Evolutionary conservation across 2,113 vertebrate species (phyloP).

Genomic region (Dryoscopus gambensis): DNA sequence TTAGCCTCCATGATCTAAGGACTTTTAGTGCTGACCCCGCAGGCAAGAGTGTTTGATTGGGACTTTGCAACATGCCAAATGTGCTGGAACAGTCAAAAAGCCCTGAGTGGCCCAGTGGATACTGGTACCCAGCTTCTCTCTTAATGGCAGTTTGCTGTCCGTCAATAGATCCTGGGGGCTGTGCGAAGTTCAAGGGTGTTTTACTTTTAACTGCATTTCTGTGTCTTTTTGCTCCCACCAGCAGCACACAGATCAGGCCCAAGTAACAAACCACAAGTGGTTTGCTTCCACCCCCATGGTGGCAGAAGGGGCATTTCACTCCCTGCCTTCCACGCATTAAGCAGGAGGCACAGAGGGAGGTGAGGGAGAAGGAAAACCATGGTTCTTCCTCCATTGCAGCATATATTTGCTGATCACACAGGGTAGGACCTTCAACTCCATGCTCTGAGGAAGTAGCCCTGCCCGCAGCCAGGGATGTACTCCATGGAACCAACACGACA

Average conservation of each 20-base stretch:
- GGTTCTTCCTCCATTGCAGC: not conserved
- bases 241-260: not conserved
- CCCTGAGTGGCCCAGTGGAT: not conserved
- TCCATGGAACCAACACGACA: not conserved
- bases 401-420: not conserved
- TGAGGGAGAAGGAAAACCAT: not conserved
- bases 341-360: not conserved
- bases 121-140: not conserved
- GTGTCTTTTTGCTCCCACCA: not conserved
- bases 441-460: not conserved
- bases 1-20: not conserved
- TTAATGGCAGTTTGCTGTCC: conserved; percentile 7
- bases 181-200: not conserved
- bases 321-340: not conserved
- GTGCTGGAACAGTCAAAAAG: not conserved
- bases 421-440: not conserved
- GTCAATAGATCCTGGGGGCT: conserved; percentile 1
- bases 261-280: not conserved
- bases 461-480: not conserved
- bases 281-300: not conserved
- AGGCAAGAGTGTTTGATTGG: conserved; percentile 12
- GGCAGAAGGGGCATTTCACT: not conserved
- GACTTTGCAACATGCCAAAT: not conserved
- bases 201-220: not conserved
- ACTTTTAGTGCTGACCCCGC: not conserved